Conservation (phyloP, 2,888 invertebrate genomes). For the Carpatolechia fugitivella region DNA sequence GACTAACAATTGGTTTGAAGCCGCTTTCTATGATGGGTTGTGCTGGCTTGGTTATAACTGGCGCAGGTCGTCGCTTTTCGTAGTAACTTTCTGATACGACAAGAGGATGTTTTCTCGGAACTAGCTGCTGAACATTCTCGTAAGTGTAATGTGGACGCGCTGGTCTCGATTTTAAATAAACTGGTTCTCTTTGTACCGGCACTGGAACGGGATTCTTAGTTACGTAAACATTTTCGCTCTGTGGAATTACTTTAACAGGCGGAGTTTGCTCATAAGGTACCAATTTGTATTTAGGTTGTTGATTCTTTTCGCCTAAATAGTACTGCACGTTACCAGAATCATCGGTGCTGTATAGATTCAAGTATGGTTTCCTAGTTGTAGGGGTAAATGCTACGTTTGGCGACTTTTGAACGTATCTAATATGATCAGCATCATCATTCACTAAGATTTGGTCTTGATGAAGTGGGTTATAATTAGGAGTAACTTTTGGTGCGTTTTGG, state of each 20-base stretch:
- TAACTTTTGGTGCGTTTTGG: slow-evolving; percentile 42
- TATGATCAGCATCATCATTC: slow-evolving; percentile 43
- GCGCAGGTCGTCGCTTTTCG: slow-evolving; percentile 49
- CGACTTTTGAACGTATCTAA: slow-evolving; percentile 46
- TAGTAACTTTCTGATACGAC: slow-evolving; percentile 65
- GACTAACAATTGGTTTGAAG: slow-evolving; percentile 57
- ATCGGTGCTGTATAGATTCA: slow-evolving; percentile 49
- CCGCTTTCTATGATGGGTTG: slow-evolving; percentile 59
- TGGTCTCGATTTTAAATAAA: slow-evolving; percentile 57
- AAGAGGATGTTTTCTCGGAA: slow-evolving; percentile 44
- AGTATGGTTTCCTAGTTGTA: slow-evolving; percentile 51
- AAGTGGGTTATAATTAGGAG: slow-evolving; percentile 48
- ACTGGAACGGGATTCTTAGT: slow-evolving; percentile 44
- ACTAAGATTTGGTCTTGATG: slow-evolving; percentile 37
- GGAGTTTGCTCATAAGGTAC: slow-evolving; percentile 75
- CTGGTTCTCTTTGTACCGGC: slow-evolving; percentile 48
- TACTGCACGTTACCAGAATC: slow-evolving; percentile 54
- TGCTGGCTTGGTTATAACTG: slow-evolving; percentile 40
- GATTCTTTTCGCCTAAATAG: slow-evolving; percentile 60
- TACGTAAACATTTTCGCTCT: slow-evolving; percentile 39
- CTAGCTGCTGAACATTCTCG: slow-evolving; percentile 41
- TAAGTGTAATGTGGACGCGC: slow-evolving; percentile 48
- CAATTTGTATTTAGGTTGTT: slow-evolving; percentile 60
- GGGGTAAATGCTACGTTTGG: slow-evolving; percentile 38
- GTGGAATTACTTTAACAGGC: slow-evolving; percentile 46